These are phyloP conservation scores for Capreolus pygargus DNA, from an alignment of 2,113 vertebrate genomes.

Conservation along the genomic window DNA sequence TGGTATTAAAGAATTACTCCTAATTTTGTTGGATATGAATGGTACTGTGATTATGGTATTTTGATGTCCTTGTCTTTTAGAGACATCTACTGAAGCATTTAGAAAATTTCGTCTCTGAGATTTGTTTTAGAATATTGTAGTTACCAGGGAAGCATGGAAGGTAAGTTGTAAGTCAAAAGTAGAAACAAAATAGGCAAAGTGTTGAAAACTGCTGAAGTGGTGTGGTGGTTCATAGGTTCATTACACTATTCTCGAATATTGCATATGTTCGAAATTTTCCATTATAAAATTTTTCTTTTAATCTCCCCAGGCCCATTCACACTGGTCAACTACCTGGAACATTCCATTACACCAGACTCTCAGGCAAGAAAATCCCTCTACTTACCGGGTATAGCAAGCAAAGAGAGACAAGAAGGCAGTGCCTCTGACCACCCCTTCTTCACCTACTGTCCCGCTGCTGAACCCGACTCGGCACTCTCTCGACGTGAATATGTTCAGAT, in stretches of 20 bases:
- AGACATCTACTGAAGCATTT: neutral
- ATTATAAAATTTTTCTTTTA: neutral
- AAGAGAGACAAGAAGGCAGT: neutral
- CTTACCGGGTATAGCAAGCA: neutral
- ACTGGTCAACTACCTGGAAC: neutral
- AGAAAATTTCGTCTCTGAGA: neutral
- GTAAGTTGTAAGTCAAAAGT: neutral
- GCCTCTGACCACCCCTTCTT: neutral
- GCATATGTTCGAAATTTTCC: neutral
- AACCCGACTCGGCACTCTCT: neutral
- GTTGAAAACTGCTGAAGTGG: neutral
- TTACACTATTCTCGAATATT: neutral
- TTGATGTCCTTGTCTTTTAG: slow-evolving; percentile 20
- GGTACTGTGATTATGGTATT: neutral
- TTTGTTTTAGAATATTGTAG: neutral
- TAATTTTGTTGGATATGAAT: slow-evolving; percentile 36
- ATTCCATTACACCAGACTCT: neutral
- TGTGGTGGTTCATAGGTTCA: neutral
- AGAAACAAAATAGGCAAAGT: neutral
- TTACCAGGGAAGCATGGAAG: neutral
- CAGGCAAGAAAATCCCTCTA: neutral
- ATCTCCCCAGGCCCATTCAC: neutral
- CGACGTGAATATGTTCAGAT: neutral
- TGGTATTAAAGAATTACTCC: neutral
- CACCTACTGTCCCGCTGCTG: accelerated